A percentile compares a stretch with the other conserved stretches of the same genome.
Evolutionary conservation across 2,113 vertebrate genomes (phyloP).

Genomic region (Microtus richardsoni): DNA sequence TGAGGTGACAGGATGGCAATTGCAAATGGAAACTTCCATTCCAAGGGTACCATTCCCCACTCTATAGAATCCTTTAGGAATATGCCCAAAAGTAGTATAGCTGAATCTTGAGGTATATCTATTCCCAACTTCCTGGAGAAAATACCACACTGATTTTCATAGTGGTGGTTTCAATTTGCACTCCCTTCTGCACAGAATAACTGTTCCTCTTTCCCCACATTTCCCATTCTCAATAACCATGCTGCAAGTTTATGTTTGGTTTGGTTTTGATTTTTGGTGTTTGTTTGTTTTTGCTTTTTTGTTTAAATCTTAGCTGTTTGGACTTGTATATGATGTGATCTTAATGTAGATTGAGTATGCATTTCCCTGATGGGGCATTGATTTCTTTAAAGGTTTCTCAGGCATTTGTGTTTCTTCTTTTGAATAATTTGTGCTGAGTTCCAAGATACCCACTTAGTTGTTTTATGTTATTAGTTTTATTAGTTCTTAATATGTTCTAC

Average conservation of each 20-base stretch:
- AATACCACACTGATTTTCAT: not conserved
- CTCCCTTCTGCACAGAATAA: not conserved
- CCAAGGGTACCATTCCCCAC: not conserved
- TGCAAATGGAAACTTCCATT: not conserved
- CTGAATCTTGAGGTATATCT: not conserved
- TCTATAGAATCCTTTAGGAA: not conserved
- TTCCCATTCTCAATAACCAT: not conserved
- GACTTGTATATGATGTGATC: not conserved
- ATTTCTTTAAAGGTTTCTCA: not conserved
- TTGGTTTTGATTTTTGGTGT: not conserved
- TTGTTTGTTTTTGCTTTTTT: not conserved
- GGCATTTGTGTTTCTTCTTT: not conserved
- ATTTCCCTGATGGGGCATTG: not conserved
- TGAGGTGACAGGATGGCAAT: not conserved
- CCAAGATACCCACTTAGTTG: not conserved
- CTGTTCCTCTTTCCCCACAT: too few species aligned
- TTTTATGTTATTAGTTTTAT: not conserved
- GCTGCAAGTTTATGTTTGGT: not conserved
- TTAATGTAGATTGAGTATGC: not conserved
- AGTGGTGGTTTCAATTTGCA: not conserved
- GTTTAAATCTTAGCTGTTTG: not conserved
- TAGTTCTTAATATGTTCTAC: not conserved
- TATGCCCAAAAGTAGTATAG: not conserved
- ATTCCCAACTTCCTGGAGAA: not conserved
- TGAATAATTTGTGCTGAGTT: not conserved